Evolutionary conservation across 2,888 invertebrate species (phyloP).

Genomic region (Drosophila robusta): DNA sequence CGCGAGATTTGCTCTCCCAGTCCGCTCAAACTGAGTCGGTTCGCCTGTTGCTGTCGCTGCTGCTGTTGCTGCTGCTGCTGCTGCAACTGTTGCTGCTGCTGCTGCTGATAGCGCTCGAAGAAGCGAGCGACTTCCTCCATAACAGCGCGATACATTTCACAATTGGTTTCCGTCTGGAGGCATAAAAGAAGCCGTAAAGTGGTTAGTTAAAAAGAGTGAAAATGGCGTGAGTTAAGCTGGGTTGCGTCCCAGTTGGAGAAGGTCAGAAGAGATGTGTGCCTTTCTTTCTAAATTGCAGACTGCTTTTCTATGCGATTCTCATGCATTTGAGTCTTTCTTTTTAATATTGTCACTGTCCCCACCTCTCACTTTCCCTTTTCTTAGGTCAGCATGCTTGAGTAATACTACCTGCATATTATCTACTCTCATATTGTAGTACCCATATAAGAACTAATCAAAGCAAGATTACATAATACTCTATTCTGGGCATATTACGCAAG

Average conservation of each 20-base stretch:
- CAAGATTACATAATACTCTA: neutral
- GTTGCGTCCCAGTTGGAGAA: neutral
- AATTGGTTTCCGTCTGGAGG: constrained; percentile 87
- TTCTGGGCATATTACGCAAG: constrained; percentile 7
- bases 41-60: constrained; percentile 50
- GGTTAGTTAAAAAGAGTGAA: neutral
- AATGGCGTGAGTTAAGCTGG: neutral
- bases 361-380: too few relatives aligned
- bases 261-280: neutral
- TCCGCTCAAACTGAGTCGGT: constrained; percentile 56
- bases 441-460: too few relatives aligned
- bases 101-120: constrained; percentile 86
- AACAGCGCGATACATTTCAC: constrained; percentile 89
- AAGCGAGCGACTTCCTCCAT: constrained; percentile 89
- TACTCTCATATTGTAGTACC: too few relatives aligned
- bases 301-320: too few relatives aligned
- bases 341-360: too few relatives aligned
- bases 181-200: neutral
- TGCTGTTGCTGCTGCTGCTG: constrained; percentile 47
- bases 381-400: too few relatives aligned
- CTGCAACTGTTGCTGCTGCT: constrained; percentile 54
- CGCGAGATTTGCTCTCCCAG: constrained; percentile 83
- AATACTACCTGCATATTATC: too few relatives aligned
- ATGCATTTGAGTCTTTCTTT: too few relatives aligned
- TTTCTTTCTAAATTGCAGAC: too few relatives aligned